Base-by-base conservation (phyloP, 1,140 invertebrate species). In the Microplitis mediator region DNA sequence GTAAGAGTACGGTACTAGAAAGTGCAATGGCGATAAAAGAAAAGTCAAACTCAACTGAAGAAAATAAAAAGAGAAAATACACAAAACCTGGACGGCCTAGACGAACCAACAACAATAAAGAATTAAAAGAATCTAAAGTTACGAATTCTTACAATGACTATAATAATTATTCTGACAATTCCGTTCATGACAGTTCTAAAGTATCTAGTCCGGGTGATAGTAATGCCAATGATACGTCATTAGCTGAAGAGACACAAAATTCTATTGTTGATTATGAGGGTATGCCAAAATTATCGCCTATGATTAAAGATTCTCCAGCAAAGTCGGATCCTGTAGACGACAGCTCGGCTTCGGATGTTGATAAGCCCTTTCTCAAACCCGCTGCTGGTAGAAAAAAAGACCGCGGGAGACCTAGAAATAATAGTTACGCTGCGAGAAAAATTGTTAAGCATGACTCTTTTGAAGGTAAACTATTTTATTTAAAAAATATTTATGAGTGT, bases 11-110 rank as follows among this genome's bases (percentile, higher is more conserved):
- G 2, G 86, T 88, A 0, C 73, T 88, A 0, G 86, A 88, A 75
- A 88, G 83, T 72, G 87, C 87, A 4, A 88, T 88, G 77, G 87
- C 87, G 4, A 79, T 85, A 4, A 88, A 88, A 67, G 87, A 88
- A 76, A 88, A 88, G 31, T 88, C 85, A 1, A 84, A 87, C 65
- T 87, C 84, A 63, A 87, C 85, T 0, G 83, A 83, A 39, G 86
- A 86, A 56, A 82, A 80, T 74, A 75, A 82, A 63, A 79, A 81
- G 35, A 81, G 81, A 69, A 86, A 81, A 62, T 86, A 87, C 14
- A 84, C 73, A 66, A 84, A 81, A 71, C 81, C 85, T 3, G 84
- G 86, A 0, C 77, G 85, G 14, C 85, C 84, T 2, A 87, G 84
- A 61, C 85, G 84, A 32, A 11, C 81, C 4, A 31, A 75, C 13